Conservation (phyloP, 1,140 invertebrate genomes). For the Hermetia illucens region DNA sequence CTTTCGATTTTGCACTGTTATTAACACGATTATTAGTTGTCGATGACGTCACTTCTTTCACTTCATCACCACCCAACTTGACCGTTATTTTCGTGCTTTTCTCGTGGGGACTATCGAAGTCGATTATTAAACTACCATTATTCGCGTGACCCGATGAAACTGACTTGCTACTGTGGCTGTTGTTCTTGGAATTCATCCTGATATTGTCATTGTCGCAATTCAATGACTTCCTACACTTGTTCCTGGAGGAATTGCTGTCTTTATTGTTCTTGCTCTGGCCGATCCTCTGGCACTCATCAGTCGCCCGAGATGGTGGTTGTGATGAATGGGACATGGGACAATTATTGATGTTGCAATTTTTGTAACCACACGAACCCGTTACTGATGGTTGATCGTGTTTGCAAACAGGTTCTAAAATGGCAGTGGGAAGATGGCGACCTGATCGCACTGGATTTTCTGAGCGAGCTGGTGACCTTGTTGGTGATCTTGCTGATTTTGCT, state of each 20-base stretch:
- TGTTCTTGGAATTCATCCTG: neutral
- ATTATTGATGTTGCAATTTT: conserved; percentile 8
- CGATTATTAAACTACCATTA: too few relatives aligned
- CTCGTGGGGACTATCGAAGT: too few relatives aligned
- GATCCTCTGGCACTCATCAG: conserved; percentile 6
- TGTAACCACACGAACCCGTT: conserved; percentile 14
- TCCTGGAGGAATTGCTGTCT: neutral
- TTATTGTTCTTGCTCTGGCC: neutral
- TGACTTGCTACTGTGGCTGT: neutral
- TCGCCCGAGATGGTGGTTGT: conserved; percentile 11
- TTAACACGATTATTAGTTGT: too few relatives aligned
- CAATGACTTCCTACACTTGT: neutral
- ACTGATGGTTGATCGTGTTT: too few relatives aligned
- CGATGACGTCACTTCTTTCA: neutral
- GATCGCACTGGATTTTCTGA: neutral
- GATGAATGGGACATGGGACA: conserved; percentile 6
- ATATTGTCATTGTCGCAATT: neutral
- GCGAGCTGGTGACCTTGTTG: neutral
- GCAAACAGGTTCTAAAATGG: too few relatives aligned
- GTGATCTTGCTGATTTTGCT: neutral
- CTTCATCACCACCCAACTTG: neutral
- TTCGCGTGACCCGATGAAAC: too few relatives aligned
- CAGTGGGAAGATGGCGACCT: too few relatives aligned
- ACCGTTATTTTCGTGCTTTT: too few relatives aligned
- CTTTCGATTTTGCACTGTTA: too few relatives aligned